Base-by-base conservation (phyloP, 2,888 invertebrate species). In the Cephus pygmeus region DNA sequence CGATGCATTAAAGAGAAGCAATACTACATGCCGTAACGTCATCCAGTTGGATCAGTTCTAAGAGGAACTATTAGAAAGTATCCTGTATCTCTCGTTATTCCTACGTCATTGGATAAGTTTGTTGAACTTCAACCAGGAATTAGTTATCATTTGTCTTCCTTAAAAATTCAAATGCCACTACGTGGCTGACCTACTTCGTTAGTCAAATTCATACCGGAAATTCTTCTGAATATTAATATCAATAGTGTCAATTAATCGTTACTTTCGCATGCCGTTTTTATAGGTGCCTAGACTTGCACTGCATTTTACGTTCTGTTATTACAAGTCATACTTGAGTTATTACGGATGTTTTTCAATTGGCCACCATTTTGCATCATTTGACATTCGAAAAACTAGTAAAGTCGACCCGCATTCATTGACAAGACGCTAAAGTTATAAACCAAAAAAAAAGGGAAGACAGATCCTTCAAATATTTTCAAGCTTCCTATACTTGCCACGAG, bases 71-170 rank as follows among this genome's bases (percentile, higher is more conserved):
- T 56, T 56, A 56, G 56, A 56, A 56, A 56, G 56, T 69, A 23
- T 69, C 34, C 36, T 73, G 35, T 31, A 30, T 75, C 69, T 35
- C 74, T 69, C 73, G 73, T 69, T 73, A 40, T 69, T 74, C 35
- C 35, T 35, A 74, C 73, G 33, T 73, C 74, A 73, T 68, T 12
- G 35, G 31, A 34, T 23, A n/a, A 73, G 73, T 77, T 73, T 74
- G 35, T 73, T 69, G 34, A 77, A 73, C 69, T 31, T 73, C 35
- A 34, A 31, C 30, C 35, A 77, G 4, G 69, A 77, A 69, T 77
- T 73, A 9, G 9, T 73, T 69, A 56, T 56, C 1, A 2, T 56
- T 56, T 23, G 56, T 56, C 56, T 56, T 56, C 6, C 56, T 56
- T 56, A 56, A 23, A 23, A 56, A 56, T 56, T 56, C 23, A 56